Percentiles rank a stretch among this genome's conserved stretches.
These are phyloP conservation scores for Scaptomyza polygonia DNA, from an alignment of 2,888 invertebrate species.

Conservation along the genomic window DNA sequence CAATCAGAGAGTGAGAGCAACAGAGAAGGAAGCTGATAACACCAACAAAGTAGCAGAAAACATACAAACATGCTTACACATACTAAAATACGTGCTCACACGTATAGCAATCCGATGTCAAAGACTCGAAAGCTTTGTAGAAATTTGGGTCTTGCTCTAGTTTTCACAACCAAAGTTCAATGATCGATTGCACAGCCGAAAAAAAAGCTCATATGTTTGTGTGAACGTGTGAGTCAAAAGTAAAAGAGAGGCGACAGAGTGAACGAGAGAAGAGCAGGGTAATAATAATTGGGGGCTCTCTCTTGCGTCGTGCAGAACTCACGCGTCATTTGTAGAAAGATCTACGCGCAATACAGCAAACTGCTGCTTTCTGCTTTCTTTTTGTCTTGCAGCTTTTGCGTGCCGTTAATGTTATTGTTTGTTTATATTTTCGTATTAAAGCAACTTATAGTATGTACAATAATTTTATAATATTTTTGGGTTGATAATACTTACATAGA, in stretches of 20 bases:
- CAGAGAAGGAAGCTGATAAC: constrained; percentile 60
- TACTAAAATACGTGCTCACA: neutral
- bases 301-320: constrained; percentile 72
- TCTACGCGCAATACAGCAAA: constrained; percentile 47
- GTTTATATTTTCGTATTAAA: constrained; percentile 34
- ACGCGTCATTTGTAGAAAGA: constrained; percentile 70
- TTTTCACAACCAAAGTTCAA: constrained; percentile 81
- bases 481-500: neutral
- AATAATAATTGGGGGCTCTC: constrained; percentile 32
- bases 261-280: constrained; percentile 12
- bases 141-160: constrained; percentile 82
- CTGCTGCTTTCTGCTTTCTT: constrained; percentile 71
- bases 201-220: constrained; percentile 50
- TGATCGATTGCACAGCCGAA: constrained; percentile 78
- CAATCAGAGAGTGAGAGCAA: constrained; percentile 35
- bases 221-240: constrained; percentile 7
- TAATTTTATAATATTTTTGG: constrained; percentile 22
- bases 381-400: constrained; percentile 68
- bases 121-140: constrained; percentile 60
- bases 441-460: constrained; percentile 49
- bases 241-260: constrained; percentile 3
- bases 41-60: constrained; percentile 25
- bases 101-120: constrained; percentile 20
- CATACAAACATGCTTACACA: neutral
- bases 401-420: constrained; percentile 46